phyloP scores from a whole-genome alignment of 2,888 invertebrate genomes.

The Callyntrura sp. region DNA sequence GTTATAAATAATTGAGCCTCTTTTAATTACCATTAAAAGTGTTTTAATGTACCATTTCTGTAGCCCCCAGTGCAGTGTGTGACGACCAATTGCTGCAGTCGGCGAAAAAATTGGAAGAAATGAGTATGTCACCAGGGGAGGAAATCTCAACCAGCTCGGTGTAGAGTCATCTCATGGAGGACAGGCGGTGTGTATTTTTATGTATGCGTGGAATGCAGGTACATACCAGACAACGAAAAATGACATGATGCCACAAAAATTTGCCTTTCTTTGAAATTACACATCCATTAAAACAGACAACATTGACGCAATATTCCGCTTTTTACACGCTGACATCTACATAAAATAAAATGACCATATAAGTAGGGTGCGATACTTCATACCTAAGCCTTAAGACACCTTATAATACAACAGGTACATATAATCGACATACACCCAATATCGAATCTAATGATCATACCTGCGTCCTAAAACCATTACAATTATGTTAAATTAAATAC shows the following conservation, averaged over 20 bases:
- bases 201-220: constrained; percentile 17
- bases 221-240: constrained; percentile 66
- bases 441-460: too few species aligned
- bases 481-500: neutral
- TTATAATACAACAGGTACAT: neutral
- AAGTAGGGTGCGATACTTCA: constrained; percentile 35
- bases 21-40: too few species aligned
- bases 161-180: constrained; percentile 1
- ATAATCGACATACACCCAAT: neutral
- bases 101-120: constrained; percentile 67
- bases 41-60: neutral
- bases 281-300: constrained; percentile 49
- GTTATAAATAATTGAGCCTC: too few species aligned
- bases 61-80: constrained; percentile 5
- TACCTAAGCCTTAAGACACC: neutral
- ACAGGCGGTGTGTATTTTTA: neutral
- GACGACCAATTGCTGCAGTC: constrained; percentile 62
- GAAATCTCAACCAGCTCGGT: constrained; percentile 71
- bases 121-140: constrained; percentile 65
- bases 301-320: constrained; percentile 76
- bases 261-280: constrained; percentile 79
- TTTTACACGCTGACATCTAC: constrained; percentile 71
- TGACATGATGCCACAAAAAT: constrained; percentile 78
- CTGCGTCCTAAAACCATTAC: too few species aligned
- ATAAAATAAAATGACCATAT: constrained; percentile 38